These are phyloP conservation scores for Neoascia interrupta DNA, from an alignment of 2,888 invertebrate genomes.

Conservation along the genomic window DNA sequence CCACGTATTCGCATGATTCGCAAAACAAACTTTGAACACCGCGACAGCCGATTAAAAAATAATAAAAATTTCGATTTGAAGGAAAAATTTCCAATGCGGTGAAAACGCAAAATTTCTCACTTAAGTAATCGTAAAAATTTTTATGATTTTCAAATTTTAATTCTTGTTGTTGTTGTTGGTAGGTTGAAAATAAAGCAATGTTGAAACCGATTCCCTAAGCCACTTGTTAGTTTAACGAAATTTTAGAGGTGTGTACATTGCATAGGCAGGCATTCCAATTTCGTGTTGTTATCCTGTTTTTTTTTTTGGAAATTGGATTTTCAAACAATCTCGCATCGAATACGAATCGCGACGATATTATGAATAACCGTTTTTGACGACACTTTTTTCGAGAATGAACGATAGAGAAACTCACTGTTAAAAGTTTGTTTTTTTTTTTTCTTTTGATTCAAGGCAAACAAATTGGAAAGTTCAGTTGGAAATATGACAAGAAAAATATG, in stretches of 20 bases:
- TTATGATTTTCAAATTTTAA: too few relatives aligned
- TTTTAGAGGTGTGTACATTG: conserved; percentile 6
- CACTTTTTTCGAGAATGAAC: conserved; percentile 4
- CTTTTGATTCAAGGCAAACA: conserved; percentile 13
- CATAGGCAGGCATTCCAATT: conserved; percentile 27
- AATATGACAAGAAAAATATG: conserved; percentile 31
- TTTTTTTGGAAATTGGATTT: conserved; percentile 14
- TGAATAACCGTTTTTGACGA: conserved; percentile 14
- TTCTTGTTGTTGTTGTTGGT: too few relatives aligned
- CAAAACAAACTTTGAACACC: too few relatives aligned
- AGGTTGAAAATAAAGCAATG: too few relatives aligned
- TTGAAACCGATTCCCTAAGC: conserved; percentile 67
- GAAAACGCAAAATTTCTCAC: conserved; percentile 27
- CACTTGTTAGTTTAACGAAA: conserved; percentile 55
- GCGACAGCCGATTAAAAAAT: too few relatives aligned
- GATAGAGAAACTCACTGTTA: background rate
- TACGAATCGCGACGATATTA: conserved; percentile 22
- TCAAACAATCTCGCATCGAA: conserved; percentile 26
- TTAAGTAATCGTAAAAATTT: too few relatives aligned
- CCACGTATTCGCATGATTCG: conserved; percentile 1
- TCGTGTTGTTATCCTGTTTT: conserved; percentile 36
- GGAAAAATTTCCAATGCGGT: background rate
- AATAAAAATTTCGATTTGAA: background rate
- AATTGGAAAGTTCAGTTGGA: background rate
- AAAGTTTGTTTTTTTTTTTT: conserved; percentile 4